phyloP scores from a whole-genome alignment of 2,797 vertebrate genomes.

The Coregonus sp. region DNA sequence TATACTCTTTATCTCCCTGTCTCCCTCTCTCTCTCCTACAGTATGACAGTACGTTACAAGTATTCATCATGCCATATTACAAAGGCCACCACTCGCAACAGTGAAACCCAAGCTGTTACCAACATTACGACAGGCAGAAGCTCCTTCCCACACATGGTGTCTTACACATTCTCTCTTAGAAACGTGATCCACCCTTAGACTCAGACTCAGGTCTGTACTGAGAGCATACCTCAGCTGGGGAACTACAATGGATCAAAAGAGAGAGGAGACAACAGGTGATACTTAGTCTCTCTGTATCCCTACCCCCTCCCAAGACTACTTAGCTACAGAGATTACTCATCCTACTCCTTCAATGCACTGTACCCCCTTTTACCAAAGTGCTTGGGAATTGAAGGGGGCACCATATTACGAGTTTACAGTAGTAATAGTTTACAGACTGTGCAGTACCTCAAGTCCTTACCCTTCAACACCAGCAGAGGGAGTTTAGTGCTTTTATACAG shows the following conservation, averaged over 20 bases:
- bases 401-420: neutral
- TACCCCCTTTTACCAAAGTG: neutral
- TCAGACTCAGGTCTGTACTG: neutral
- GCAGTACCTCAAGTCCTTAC: neutral
- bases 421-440: neutral
- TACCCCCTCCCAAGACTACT: no score
- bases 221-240: neutral
- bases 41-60: neutral
- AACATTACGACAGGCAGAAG: neutral
- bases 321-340: no score
- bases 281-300: no score
- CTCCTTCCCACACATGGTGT: neutral
- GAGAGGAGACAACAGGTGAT: neutral
- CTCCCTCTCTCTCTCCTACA: conserved; percentile 2
- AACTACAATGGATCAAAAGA: neutral
- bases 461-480: conserved; percentile 19
- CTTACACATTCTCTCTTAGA: neutral
- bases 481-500: conserved; percentile 9
- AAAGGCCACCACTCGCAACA: neutral
- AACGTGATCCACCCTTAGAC: neutral
- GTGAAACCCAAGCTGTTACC: neutral
- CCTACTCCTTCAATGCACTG: no score
- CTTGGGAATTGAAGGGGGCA: neutral
- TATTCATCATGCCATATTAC: neutral
- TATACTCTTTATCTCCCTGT: neutral